Evolutionary conservation across 2,888 invertebrate genomes (phyloP).

Genomic region (Zaprionus obscuricornis): DNA sequence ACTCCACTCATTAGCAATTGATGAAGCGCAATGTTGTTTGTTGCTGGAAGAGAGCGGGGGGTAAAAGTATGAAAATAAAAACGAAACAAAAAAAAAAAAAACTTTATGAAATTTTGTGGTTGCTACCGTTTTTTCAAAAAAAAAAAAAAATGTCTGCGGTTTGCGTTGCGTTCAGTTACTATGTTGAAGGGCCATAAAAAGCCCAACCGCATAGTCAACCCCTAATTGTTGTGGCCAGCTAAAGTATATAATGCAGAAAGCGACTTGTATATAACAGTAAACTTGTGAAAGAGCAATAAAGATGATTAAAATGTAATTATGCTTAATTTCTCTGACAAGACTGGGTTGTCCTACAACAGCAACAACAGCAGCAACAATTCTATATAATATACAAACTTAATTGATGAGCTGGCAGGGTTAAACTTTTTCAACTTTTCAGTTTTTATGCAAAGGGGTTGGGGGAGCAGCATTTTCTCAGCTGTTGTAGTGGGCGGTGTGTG

Average conservation of each 20-base stretch:
- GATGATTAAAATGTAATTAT: slow-evolving; percentile 82
- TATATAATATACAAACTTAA: no score
- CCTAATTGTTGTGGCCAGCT: slow-evolving; percentile 68
- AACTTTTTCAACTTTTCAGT: slow-evolving; percentile 71
- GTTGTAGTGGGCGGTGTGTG: neutral
- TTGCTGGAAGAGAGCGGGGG: no score
- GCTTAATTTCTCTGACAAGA: slow-evolving; percentile 69
- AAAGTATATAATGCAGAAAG: slow-evolving; percentile 55
- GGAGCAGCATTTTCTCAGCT: no score
- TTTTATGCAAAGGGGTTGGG: neutral
- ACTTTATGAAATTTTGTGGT: slow-evolving; percentile 75
- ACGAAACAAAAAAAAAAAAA: slow-evolving; percentile 23
- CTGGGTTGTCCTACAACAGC: slow-evolving; percentile 20
- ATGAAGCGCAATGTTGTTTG: slow-evolving; percentile 70
- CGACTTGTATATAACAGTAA: slow-evolving; percentile 64
- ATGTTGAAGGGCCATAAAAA: slow-evolving; percentile 53
- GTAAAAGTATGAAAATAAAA: neutral
- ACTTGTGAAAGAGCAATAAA: slow-evolving; percentile 80
- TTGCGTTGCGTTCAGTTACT: slow-evolving; percentile 5
- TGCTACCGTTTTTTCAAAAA: slow-evolving; percentile 72
- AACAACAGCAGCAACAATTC: no score
- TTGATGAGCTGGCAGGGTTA: slow-evolving; percentile 70
- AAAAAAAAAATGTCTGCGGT: slow-evolving; percentile 69
- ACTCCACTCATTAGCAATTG: slow-evolving; percentile 70
- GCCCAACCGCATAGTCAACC: slow-evolving; percentile 70